Percentiles rank a stretch among this genome's conserved stretches.
These are phyloP conservation scores for Trematocara unimaculatum DNA, from an alignment of 2,113 vertebrate genomes.

Conservation along the genomic window DNA sequence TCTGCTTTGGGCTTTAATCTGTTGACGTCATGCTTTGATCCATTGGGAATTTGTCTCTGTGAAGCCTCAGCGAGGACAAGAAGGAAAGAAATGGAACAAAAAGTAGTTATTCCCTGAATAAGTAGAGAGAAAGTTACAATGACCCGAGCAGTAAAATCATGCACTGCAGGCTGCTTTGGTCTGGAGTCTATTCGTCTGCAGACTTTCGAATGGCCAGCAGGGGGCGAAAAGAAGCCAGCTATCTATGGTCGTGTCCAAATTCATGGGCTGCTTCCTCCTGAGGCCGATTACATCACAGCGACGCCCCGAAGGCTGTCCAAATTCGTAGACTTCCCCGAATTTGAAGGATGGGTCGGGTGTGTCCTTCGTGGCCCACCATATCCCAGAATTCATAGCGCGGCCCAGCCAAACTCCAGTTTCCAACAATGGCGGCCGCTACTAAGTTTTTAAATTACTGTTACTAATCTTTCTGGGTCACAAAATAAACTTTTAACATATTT, in stretches of 20 bases:
- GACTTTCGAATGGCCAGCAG: neutral
- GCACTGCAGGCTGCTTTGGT: neutral
- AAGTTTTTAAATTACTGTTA: too few relatives aligned
- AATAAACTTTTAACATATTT: too few relatives aligned
- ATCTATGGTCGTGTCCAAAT: neutral
- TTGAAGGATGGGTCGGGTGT: too few relatives aligned
- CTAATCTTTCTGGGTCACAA: too few relatives aligned
- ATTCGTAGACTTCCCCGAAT: too few relatives aligned
- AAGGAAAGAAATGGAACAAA: neutral
- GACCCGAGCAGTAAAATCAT: neutral
- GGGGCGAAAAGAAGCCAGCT: neutral
- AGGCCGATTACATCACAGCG: too few relatives aligned
- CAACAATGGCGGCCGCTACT: too few relatives aligned
- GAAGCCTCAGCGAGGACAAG: neutral
- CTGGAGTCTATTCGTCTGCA: neutral
- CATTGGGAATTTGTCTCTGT: neutral
- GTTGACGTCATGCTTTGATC: neutral
- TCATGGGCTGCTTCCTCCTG: too few relatives aligned
- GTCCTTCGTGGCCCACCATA: too few relatives aligned
- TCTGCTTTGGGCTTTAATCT: neutral
- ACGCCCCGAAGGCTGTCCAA: too few relatives aligned
- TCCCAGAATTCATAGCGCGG: too few relatives aligned
- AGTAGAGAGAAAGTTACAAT: neutral
- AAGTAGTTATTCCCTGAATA: neutral
- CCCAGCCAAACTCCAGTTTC: too few relatives aligned